Evolutionary conservation across 1,140 invertebrate genomes (phyloP).

Genomic region (Phymorhynchus buccinoides): DNA sequence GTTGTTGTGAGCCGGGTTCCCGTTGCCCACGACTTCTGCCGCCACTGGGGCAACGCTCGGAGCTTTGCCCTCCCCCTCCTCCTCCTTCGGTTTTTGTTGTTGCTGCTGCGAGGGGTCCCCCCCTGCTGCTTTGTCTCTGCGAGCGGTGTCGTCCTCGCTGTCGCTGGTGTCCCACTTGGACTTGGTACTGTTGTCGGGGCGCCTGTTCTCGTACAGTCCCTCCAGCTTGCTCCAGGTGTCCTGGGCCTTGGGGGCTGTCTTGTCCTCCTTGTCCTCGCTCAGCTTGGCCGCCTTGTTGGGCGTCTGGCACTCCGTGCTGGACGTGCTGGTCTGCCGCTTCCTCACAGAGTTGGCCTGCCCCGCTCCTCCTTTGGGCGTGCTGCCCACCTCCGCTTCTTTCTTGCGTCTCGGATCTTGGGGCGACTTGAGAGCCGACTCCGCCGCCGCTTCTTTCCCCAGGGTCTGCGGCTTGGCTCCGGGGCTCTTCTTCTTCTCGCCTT

Average conservation of each 20-base stretch:
- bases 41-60: not conserved
- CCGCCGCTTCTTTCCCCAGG: not conserved
- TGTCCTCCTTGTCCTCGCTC: slow-evolving; percentile 3
- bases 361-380: slow-evolving; percentile 45
- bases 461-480: not conserved
- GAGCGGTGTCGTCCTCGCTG: slow-evolving; percentile 60
- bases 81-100: slow-evolving; percentile 16
- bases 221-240: slow-evolving; percentile 70
- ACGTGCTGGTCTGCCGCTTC: slow-evolving; percentile 41
- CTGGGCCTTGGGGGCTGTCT: slow-evolving; percentile 41
- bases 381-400: not conserved
- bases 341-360: slow-evolving; percentile 27
- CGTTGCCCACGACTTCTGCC: not conserved
- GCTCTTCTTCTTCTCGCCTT: slow-evolving; percentile 36
- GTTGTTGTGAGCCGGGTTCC: not conserved
- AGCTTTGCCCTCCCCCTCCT: slow-evolving; percentile 25
- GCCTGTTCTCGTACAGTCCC: slow-evolving; percentile 58
- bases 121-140: slow-evolving; percentile 35
- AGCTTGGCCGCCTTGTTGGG: slow-evolving; percentile 42
- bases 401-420: slow-evolving; percentile 15
- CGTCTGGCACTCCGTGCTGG: slow-evolving; percentile 34
- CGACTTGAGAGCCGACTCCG: slow-evolving; percentile 18
- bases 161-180: slow-evolving; percentile 71
- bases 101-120: slow-evolving; percentile 30
- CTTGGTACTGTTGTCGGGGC: slow-evolving; percentile 57